phyloP scores from a whole-genome alignment of 2,113 vertebrate genomes.

The cattle (Bos taurus) region DNA sequence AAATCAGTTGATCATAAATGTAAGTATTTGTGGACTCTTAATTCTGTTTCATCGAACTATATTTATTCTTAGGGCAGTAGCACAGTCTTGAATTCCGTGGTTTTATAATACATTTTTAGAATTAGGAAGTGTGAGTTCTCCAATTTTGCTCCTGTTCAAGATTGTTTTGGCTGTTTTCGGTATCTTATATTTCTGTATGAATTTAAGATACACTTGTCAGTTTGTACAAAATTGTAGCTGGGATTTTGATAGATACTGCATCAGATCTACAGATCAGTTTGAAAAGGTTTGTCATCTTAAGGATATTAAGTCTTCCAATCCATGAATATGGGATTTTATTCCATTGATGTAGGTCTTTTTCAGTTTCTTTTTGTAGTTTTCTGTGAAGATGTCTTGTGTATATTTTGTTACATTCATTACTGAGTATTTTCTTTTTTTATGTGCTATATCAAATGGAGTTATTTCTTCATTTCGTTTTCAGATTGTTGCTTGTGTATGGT shows the following conservation, averaged over 20 bases:
- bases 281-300: neutral
- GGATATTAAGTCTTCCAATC: neutral
- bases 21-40: neutral
- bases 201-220: neutral
- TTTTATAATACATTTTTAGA: neutral
- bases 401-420: neutral
- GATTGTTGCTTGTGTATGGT: neutral
- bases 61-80: neutral
- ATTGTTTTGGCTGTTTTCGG: neutral
- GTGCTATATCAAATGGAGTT: neutral
- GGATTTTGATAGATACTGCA: neutral
- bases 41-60: neutral
- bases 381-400: neutral
- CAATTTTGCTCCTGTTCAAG: neutral
- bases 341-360: neutral
- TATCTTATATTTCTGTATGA: neutral
- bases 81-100: neutral
- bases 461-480: neutral
- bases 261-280: neutral
- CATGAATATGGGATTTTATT: neutral
- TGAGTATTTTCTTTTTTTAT: neutral
- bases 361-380: neutral
- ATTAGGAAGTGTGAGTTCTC: neutral
- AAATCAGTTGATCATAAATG: neutral
- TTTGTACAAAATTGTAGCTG: neutral